Conservation (phyloP, 2,888 invertebrate genomes). For the Timema podura region DNA sequence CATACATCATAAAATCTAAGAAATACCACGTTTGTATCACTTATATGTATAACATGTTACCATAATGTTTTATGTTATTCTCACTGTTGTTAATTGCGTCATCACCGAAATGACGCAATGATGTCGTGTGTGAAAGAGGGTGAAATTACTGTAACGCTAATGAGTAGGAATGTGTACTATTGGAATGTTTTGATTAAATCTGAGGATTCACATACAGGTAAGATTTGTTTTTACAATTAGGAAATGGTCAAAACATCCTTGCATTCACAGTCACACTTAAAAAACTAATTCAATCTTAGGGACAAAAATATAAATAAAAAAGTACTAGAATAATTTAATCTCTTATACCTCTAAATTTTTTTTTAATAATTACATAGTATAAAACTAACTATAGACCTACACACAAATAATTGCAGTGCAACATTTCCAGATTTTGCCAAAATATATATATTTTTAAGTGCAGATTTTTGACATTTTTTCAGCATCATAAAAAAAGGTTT, state of each 20-base stretch:
- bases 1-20: constrained; percentile 36
- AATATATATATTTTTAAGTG: too few species aligned
- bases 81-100: constrained; percentile 50
- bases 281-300: constrained; percentile 7
- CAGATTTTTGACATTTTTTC: too few species aligned
- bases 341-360: constrained; percentile 38
- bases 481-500: too few species aligned
- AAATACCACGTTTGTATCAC: constrained; percentile 45
- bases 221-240: too few species aligned
- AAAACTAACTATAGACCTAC: constrained; percentile 20
- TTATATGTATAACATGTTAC: constrained; percentile 50
- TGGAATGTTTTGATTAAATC: too few species aligned
- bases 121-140: too few species aligned
- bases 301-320: constrained; percentile 17
- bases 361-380: constrained; percentile 17
- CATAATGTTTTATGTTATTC: too few species aligned
- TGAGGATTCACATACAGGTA: too few species aligned
- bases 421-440: too few species aligned
- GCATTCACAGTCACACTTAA: constrained; percentile 10
- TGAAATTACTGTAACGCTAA: too few species aligned
- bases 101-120: constrained; percentile 46
- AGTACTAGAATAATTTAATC: constrained; percentile 34
- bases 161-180: too few species aligned
- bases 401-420: constrained; percentile 20
- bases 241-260: too few species aligned